A percentile compares a stretch with the other conserved stretches of the same genome.
These are phyloP conservation scores for Heliconius melpomene DNA, from an alignment of 1,140 invertebrate genomes.

Conservation along the genomic window DNA sequence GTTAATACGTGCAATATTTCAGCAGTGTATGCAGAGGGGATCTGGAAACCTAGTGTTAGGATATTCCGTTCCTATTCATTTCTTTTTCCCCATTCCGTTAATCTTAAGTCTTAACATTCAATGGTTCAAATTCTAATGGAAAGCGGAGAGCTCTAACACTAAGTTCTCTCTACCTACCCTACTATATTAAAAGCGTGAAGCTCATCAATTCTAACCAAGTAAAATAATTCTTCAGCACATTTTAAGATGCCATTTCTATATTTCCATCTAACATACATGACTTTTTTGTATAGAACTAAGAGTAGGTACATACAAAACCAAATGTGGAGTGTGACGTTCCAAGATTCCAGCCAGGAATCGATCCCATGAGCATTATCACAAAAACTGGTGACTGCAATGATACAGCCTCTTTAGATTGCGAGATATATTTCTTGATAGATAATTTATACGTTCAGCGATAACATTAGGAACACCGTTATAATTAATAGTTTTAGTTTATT, in stretches of 20 bases:
- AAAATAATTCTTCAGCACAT: neutral
- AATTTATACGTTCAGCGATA: neutral
- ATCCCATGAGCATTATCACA: constrained; percentile 6
- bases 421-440: constrained; percentile 9
- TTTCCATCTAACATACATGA: neutral
- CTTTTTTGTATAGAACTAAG: neutral
- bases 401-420: constrained; percentile 5
- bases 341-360: constrained; percentile 7
- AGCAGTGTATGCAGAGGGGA: too few species aligned
- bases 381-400: neutral
- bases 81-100: too few species aligned
- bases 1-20: too few species aligned
- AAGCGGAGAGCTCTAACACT: neutral
- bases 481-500: neutral
- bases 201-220: neutral
- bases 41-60: too few species aligned
- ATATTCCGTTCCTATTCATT: too few species aligned
- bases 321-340: neutral
- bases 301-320: neutral
- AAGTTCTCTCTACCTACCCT: too few species aligned
- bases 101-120: too few species aligned
- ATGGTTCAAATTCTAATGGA: neutral
- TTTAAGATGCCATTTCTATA: neutral
- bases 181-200: too few species aligned
- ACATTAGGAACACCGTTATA: neutral